Base-by-base conservation (phyloP, 2,113 vertebrate genomes). In the Leptodactylus fuscus region DNA sequence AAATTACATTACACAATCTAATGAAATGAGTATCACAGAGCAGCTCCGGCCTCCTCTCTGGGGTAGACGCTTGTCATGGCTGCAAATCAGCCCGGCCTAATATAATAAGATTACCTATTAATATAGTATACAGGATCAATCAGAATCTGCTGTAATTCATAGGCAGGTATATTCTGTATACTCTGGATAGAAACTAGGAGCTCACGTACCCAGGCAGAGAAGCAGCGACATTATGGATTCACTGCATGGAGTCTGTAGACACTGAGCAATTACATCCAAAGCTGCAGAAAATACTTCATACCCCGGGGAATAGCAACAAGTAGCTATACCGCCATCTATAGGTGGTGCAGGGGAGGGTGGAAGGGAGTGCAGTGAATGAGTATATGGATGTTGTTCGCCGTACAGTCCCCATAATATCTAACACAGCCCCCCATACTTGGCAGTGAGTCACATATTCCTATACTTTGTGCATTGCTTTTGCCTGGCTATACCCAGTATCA, bases 51-150 rank as follows among this genome's bases (percentile, higher is more conserved):
- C 27, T 67, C 18, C 27, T 78, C 49, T 77, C 48, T 16, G 53
- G 34, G 58, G 77, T 34, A 27, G 15, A 27, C 34, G 18, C 53
- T 27, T 44, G 77, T 36, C 77, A 80, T 5, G 0, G 32, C 77
- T 44, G 8, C 15, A 38, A 24, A 60, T 62, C 53, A 60, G 53
- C 10, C 53, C 55, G 5, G 51, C 22, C 20, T 60, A 80, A 62
- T 80, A 41, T 44, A 41, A 80, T 62, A 22, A 44, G 53, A 60
- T 60, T 44, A 80, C 36, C 77, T 80, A 80, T 80, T 80, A 80
- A 62, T 80, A 62, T 34, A 18, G 29, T 60, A 36, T 44, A 60
- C 22, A 18, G 22, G 36, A 80, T 80, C 77, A 80, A 80, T 80
- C 51, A 55, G 53, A 60, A 80, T 62, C 4, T 44, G 77, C 22